Base-by-base conservation (phyloP, 2,888 invertebrate genomes). In the Cheilosia impressa region DNA sequence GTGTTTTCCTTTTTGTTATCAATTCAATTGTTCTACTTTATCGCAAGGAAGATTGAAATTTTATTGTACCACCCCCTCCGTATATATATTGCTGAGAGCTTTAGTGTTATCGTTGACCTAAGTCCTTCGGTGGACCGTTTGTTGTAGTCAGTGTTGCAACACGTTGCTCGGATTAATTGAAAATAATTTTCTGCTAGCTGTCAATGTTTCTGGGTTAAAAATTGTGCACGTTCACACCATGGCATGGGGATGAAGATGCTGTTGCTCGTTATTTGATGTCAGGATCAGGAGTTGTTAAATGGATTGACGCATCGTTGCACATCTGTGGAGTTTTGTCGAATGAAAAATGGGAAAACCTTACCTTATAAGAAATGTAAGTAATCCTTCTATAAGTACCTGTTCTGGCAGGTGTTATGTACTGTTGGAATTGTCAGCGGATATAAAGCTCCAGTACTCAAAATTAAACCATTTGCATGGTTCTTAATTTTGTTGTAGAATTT, bases 21-120 rank as follows among this genome's bases (percentile, higher is more conserved):
- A 38, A 38, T n/a, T 71, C 57, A 65, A 83, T 78, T 78, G 62
- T 78, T 63, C 58, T 57, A 78, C 73, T 78, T 73, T 68, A 77
- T 78, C 83, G 78, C 78, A 58, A 38, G 15, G 68, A 63, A 78
- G 68, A 83, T 83, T 83, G 83, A 83, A 83, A 73, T 73, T 83
- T 83, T 73, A 83, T 78, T 73, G 63, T 73, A 80, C 53, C 71
- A 19, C 9, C 31, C 31, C 31, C 43, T 15, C 13, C n/a, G n/a
- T n/a, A 50, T 62, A 68, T 73, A 66, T 68, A 43, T 24, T 50
- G 62, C 58, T 13, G 57, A 62, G 62, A 50, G 77, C 82, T 82
- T 77, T 77, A 31, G 50, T 53, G 50, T 76, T 66, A 68, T 78
- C 68, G 57, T 68, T 78, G 66, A 77, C 77, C 76, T 60, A 66